Evolutionary conservation across 2,888 invertebrate genomes (phyloP), one percentile per base, ranked within the genome.

Genomic region (Callimorpha dominula): DNA sequence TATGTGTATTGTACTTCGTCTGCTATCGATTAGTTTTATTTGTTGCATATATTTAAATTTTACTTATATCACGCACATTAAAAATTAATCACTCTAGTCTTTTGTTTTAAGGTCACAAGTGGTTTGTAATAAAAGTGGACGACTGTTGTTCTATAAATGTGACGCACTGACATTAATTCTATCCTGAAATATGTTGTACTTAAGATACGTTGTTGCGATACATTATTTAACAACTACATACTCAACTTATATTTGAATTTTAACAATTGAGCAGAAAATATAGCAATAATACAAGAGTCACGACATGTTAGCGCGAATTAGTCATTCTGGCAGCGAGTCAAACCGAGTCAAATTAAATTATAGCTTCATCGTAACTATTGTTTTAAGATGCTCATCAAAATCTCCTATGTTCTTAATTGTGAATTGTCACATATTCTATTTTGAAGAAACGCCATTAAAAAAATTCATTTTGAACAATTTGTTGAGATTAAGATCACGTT

Each of bases 291-390:
- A 91, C 81, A 80, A 91, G 88, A 92, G 89, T 91, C 86, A 91
- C 90, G 88, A 89, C 84, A 86, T 85, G 87, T 87, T 89, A 85
- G 86, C 85, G 87, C 79, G 91, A 91, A 94, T 95, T 94, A 93
- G 94, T 94, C 92, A 94, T 91, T 92, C 87, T 95, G 95, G 95
- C 95, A 94, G 79, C 83, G 92, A 90, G 86, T 94, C 95, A 94
- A 94, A 89, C 83, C 86, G 83, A 87, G 81, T 84, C 89, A 90
- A 92, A 93, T 93, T 91, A 93, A 94, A 92, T 92, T 91, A 92
- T 90, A 89, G 87, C 85, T 85, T 82, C 85, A 86, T 88, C 86
- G 89, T 89, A 87, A 85, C 92, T 90, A 94, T 95, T 93, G 94
- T 94, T 91, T 88, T 83, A 91, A 85, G 89, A 89, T 87, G 86